These are phyloP conservation scores for Meganola albula DNA, from an alignment of 2,888 invertebrate genomes.

Conservation along the genomic window DNA sequence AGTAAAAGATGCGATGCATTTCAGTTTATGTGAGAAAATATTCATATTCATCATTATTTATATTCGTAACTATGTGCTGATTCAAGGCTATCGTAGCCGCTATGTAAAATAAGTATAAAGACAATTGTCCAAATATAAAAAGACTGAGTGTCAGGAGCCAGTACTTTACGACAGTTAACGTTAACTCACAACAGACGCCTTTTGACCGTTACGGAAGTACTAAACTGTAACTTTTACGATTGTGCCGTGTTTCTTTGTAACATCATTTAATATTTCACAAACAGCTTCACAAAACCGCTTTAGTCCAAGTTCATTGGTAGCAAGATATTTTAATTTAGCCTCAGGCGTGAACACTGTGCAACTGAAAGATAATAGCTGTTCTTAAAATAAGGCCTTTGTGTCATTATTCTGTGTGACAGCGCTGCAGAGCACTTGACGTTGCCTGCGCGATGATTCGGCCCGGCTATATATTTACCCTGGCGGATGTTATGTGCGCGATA, in stretches of 20 bases:
- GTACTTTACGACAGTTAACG: slow-evolving; percentile 18
- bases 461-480: slow-evolving; percentile 20
- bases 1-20: no score
- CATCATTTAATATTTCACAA: slow-evolving; percentile 34
- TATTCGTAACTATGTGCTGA: no score
- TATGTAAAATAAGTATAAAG: slow-evolving; percentile 9
- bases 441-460: slow-evolving; percentile 14
- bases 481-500: slow-evolving; percentile 22
- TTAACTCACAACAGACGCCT: slow-evolving; percentile 14
- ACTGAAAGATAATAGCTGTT: slow-evolving; percentile 55
- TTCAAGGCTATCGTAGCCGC: slow-evolving; percentile 19
- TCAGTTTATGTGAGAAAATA: no score
- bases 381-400: slow-evolving; percentile 63
- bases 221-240: slow-evolving; percentile 38
- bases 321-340: slow-evolving; percentile 55
- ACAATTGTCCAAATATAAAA: slow-evolving; percentile 15
- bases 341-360: slow-evolving; percentile 42
- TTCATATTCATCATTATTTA: no score
- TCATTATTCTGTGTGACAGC: slow-evolving; percentile 50
- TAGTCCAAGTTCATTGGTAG: slow-evolving; percentile 35
- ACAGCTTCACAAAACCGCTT: slow-evolving; percentile 31
- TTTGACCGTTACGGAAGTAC: slow-evolving; percentile 28
- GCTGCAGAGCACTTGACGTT: slow-evolving; percentile 22
- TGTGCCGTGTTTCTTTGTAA: slow-evolving; percentile 31
- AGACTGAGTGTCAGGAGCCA: slow-evolving; percentile 25